phyloP scores from a whole-genome alignment of 2,797 vertebrate genomes.

The Tachyglossus aculeatus region DNA sequence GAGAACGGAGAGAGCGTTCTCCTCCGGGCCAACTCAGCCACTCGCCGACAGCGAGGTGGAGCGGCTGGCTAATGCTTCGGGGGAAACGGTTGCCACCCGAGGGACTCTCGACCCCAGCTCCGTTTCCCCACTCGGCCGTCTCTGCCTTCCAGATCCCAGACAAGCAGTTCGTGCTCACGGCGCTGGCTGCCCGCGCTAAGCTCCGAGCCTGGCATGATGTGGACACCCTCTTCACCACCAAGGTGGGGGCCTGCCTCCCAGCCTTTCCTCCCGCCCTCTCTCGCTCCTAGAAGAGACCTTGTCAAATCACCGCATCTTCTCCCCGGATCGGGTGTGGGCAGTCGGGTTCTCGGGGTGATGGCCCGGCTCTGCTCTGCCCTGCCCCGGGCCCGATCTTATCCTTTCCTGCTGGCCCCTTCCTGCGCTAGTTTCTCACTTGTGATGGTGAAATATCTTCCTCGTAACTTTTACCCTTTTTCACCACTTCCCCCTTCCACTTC shows the following conservation, averaged over 20 bases:
- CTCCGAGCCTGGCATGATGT: conserved; percentile 93
- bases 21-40: too few relatives aligned
- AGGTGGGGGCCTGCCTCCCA: conserved; percentile 63
- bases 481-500: not conserved
- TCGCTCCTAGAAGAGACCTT: not conserved
- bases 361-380: not conserved
- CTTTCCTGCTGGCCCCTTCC: not conserved
- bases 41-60: too few relatives aligned
- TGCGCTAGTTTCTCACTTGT: not conserved
- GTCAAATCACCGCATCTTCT: not conserved
- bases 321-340: not conserved
- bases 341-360: not conserved
- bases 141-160: conserved; percentile 85
- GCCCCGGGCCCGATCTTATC: too few relatives aligned
- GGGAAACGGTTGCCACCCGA: too few relatives aligned
- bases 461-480: not conserved
- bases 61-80: too few relatives aligned
- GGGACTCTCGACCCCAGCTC: not conserved
- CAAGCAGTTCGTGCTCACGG: conserved; percentile 91
- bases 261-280: not conserved
- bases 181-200: conserved; percentile 89
- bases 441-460: not conserved
- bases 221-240: conserved; percentile 88
- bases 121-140: conserved; percentile 11
- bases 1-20: too few relatives aligned